Evolutionary conservation across 2,113 vertebrate genomes (phyloP).

Genomic region (Tyrannus savana): DNA sequence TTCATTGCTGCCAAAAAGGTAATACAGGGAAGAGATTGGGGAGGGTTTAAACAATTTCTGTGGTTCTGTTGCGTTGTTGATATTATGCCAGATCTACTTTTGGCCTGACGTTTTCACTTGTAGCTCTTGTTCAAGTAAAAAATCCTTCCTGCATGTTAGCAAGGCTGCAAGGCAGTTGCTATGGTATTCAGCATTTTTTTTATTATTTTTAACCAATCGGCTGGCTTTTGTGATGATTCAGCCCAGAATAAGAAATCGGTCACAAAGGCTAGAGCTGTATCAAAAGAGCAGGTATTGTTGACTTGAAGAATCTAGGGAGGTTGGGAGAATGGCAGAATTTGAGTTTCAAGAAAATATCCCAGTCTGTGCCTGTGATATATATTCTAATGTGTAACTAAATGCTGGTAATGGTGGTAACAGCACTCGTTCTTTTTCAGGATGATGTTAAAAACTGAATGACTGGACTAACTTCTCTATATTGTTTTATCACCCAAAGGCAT

Average conservation of each 20-base stretch:
- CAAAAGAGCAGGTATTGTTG: slow-evolving; percentile 34
- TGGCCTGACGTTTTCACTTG: slow-evolving; percentile 13
- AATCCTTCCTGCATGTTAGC: not conserved
- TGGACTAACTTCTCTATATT: not conserved
- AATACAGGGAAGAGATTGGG: not conserved
- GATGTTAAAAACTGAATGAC: not conserved
- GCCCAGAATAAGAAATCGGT: slow-evolving; percentile 1
- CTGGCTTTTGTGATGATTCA: slow-evolving; percentile 43
- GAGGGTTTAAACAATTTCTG: not conserved
- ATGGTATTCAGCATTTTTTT: slow-evolving; percentile 33
- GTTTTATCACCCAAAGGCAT: not conserved
- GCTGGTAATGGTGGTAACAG: not conserved
- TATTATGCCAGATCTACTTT: not conserved
- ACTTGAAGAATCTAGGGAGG: not conserved
- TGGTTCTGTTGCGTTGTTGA: accelerated
- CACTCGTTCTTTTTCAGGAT: not conserved
- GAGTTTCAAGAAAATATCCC: not conserved
- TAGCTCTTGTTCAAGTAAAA: slow-evolving; percentile 32
- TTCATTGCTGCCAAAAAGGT: not conserved
- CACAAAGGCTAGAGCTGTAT: not conserved
- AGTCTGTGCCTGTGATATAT: not conserved
- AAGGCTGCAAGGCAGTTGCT: slow-evolving; percentile 46
- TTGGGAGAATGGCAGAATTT: not conserved
- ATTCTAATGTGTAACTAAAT: not conserved
- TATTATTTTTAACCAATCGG: not conserved